These are phyloP conservation scores for Monopterus albus DNA, from an alignment of 2,113 vertebrate species.

Conservation along the genomic window DNA sequence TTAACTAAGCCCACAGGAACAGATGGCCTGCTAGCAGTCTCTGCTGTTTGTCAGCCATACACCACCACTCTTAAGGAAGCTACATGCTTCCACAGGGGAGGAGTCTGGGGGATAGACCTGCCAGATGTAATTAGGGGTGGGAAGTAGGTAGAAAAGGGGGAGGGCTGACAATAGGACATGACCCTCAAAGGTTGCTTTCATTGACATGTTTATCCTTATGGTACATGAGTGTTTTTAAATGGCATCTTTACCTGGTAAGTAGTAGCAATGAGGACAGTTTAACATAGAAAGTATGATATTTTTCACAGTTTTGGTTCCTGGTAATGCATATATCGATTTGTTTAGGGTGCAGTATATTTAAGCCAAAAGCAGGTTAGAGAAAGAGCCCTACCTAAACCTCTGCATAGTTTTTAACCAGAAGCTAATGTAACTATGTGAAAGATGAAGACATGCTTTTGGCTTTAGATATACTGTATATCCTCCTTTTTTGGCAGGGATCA, in stretches of 20 bases:
- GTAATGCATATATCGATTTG: too few species aligned
- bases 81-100: constrained; percentile 64
- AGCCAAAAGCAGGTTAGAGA: not conserved
- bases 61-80: constrained; percentile 67
- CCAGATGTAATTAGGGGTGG: constrained; percentile 69
- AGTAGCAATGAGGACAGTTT: not conserved
- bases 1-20: constrained; percentile 78
- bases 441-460: not conserved
- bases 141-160: constrained; percentile 38
- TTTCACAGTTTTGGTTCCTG: not conserved
- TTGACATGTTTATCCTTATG: constrained; percentile 16
- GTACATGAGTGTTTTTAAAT: not conserved
- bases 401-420: constrained; percentile 16
- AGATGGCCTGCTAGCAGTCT: constrained; percentile 76
- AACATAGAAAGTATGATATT: not conserved
- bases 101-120: constrained; percentile 56
- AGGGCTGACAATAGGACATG: constrained; percentile 15
- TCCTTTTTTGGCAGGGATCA: not conserved
- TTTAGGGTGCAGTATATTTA: constrained; percentile 19
- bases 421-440: constrained; percentile 23
- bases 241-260: not conserved
- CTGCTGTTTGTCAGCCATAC: constrained; percentile 65
- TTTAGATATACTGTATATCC: not conserved
- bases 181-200: constrained; percentile 1
- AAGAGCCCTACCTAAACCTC: not conserved